Base-by-base conservation (phyloP, 2,888 invertebrate species). In the Tenthredo mesomela region DNA sequence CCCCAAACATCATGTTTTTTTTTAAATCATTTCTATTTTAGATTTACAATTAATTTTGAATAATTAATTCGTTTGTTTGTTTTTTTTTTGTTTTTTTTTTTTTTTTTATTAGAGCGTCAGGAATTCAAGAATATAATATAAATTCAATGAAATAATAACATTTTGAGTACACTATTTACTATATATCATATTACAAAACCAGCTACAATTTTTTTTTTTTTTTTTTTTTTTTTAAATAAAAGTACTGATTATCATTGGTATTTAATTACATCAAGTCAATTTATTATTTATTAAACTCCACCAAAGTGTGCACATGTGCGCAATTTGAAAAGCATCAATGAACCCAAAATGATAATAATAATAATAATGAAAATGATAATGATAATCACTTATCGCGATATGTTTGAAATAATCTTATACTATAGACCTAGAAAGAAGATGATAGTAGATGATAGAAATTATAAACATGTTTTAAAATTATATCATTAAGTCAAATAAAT, bases 201-300 rank as follows among this genome's bases (percentile, higher is more conserved):
- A 77, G 77, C 15, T 33, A 47, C 3, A 77, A 77, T 18, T 29
- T 50, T 3, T 33, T 10, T 33, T n/a, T 54, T 77, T 10, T 33
- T n/a, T 54, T 77, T 18, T 29, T 50, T 3, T 33, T 10, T 33
- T n/a, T 54, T 77, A 37, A 37, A 10, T 2, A n/a, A 21, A 43
- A 40, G n/a, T 73, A 73, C 37, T 77, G 50, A n/a, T 50, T 21
- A 54, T 50, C 77, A 77, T 50, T 77, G 77, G 77, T 54, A 77
- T 77, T 29, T 77, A 47, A 77, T 54, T 77, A 50, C 9, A 77
- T 47, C 71, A 25, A 73, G 43, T 73, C 43, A 73, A 43, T 43
- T 73, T 21, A 73, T 21, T 33, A 21, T 77, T 25, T 25, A 77
- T 54, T 50, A 7, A 77, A 73, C n/a, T 77, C 4, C 77, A 77